Evolutionary conservation across 2,797 vertebrate genomes (phyloP), one percentile per base, ranked within the genome.

Genomic region (Tachyglossus aculeatus): DNA sequence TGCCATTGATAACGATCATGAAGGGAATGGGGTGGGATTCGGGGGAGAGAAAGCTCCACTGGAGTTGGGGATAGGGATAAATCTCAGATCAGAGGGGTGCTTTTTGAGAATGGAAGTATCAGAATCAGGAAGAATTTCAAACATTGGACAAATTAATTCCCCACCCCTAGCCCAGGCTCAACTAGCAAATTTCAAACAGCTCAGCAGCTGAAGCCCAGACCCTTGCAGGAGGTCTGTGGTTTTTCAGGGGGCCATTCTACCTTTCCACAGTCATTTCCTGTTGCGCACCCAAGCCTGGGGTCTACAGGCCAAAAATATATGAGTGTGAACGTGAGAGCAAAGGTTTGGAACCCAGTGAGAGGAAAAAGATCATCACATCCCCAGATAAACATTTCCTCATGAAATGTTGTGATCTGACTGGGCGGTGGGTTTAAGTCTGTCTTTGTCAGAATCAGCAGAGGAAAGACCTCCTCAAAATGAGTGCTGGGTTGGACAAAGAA

Each of bases 241-340:
- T 86, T 77, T 27, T 60, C 44, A 25, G 6, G 11, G 33, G 40
- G 21, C 29, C 39, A 43, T 34, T 50, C 47, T 71, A 71, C 21
- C 34, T 66, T 60, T 60, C 66, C 40, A 39, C 48, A 45, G 4
- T 25, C 39, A 61, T 31, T 78, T 81, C 72, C 77, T 64, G 50
- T 62, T 47, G 64, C 50, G 39, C 41, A 59, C 37, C 36, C 22
- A 56, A 64, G 47, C 24, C 10, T 0, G 1, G 53, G n/a, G 34
- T 59, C 48, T n/a, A 12, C 53, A n/a, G 2, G 53, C 36, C 5
- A 32, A 45, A 24, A 7, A 25, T 11, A 31, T 3, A 40, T 25
- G 22, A 9, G 7, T 18, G 10, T 18, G 16, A 19, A 66, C 54
- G 21, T 38, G 24, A 44, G 57, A 54, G 56, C 41, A 21, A n/a